These are phyloP conservation scores for Chlorodrepanis virens DNA, from an alignment of 2,113 vertebrate genomes.

Conservation along the genomic window DNA sequence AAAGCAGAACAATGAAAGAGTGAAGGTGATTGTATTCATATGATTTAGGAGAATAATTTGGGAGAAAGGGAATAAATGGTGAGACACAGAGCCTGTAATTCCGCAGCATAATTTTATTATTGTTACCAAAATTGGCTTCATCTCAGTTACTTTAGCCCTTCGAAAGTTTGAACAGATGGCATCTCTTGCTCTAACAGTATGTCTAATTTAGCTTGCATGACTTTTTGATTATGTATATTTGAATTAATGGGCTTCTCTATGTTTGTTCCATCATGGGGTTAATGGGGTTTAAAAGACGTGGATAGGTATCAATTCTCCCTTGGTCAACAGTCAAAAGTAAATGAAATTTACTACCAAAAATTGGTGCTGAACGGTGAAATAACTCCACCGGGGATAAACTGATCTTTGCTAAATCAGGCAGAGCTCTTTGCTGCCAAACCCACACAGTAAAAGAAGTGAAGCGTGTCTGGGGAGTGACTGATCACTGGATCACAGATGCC, in stretches of 20 bases:
- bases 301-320: neutral
- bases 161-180: conserved; percentile 62
- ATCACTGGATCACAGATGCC: neutral
- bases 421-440: neutral
- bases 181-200: conserved; percentile 36
- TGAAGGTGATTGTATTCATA: neutral
- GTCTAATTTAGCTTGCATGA: conserved; percentile 31
- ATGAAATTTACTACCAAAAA: neutral
- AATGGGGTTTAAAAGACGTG: neutral
- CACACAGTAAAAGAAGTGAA: neutral
- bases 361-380: neutral
- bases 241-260: conserved; percentile 4
- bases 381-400: neutral
- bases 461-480: neutral
- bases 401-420: neutral
- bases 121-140: conserved; percentile 31
- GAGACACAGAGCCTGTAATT: neutral
- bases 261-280: neutral
- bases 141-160: conserved; percentile 33
- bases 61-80: neutral
- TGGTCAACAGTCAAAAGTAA: neutral
- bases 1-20: neutral
- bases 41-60: conserved; percentile 4
- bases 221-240: conserved; percentile 30
- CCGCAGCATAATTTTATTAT: conserved; percentile 8